These are phyloP conservation scores for Thalassarche chlororhynchos DNA, from an alignment of 2,113 vertebrate species.

Conservation along the genomic window DNA sequence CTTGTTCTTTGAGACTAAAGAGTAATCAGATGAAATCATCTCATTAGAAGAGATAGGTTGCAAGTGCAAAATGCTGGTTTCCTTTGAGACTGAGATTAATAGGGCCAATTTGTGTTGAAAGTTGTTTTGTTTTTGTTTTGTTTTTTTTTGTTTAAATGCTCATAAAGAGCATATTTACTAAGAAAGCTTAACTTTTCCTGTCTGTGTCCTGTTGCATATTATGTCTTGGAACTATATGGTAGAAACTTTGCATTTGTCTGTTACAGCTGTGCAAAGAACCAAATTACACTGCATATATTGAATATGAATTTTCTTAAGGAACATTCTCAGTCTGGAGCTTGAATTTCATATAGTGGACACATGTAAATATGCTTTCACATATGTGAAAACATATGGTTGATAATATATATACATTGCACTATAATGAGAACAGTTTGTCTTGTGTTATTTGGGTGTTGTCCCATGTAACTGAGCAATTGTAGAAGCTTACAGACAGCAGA, in stretches of 20 bases:
- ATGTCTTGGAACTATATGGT: background rate
- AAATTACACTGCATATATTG: background rate
- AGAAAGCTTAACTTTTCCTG: background rate
- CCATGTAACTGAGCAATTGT: background rate
- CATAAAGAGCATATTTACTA: background rate
- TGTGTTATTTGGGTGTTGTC: background rate
- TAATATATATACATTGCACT: background rate
- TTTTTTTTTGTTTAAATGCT: background rate
- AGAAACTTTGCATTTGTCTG: background rate
- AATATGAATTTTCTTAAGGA: background rate
- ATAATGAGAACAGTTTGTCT: background rate
- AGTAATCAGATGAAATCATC: background rate
- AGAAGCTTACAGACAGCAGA: background rate
- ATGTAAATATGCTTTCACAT: background rate
- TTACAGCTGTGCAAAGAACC: background rate
- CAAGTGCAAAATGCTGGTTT: slow-evolving; percentile 21
- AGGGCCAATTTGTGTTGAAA: background rate
- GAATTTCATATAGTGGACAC: background rate
- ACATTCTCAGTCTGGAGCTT: background rate
- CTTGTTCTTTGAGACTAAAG: background rate
- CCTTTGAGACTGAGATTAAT: slow-evolving; percentile 27
- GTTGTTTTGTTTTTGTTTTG: background rate
- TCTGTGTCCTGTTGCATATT: background rate
- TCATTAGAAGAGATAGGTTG: background rate
- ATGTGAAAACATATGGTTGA: background rate